Evolutionary conservation across 2,888 invertebrate genomes (phyloP).

Genomic region (Euplagia quadripunctaria): DNA sequence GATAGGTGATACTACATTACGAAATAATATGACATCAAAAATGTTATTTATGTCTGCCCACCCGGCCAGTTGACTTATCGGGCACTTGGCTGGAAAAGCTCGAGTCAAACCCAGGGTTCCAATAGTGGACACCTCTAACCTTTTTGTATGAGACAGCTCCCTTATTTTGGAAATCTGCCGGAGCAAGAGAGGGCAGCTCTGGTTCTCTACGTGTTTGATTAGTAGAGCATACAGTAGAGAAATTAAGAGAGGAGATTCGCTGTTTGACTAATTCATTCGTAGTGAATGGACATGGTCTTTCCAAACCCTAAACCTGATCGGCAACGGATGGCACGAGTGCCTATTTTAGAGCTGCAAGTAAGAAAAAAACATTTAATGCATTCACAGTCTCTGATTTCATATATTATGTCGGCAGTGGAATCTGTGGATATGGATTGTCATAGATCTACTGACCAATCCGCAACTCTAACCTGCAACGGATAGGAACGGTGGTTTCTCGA

Average conservation of each 20-base stretch:
- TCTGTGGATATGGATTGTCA: not conserved
- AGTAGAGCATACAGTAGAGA: not conserved
- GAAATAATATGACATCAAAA: too few relatives aligned
- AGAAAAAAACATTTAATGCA: not conserved
- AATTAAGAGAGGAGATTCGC: not conserved
- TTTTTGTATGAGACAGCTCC: not conserved
- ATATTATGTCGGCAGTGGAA: not conserved
- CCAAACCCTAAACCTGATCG: not conserved
- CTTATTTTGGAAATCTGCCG: not conserved
- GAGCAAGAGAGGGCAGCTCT: not conserved
- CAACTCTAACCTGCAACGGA: not conserved
- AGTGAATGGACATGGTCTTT: not conserved
- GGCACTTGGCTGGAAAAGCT: too few relatives aligned
- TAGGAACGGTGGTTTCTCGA: not conserved
- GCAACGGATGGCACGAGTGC: not conserved
- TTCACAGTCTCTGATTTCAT: not conserved
- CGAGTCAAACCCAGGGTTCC: too few relatives aligned
- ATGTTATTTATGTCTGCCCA: too few relatives aligned
- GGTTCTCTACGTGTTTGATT: not conserved
- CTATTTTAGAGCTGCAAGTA: not conserved
- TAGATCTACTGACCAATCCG: not conserved
- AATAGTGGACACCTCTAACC: too few relatives aligned
- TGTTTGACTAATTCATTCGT: not conserved
- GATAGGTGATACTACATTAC: too few relatives aligned
- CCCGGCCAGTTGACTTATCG: too few relatives aligned